Evolutionary conservation across 53 echinoderm and acorn worm genomes (phyloP).

Genomic region (Holothuria leucospilota): DNA sequence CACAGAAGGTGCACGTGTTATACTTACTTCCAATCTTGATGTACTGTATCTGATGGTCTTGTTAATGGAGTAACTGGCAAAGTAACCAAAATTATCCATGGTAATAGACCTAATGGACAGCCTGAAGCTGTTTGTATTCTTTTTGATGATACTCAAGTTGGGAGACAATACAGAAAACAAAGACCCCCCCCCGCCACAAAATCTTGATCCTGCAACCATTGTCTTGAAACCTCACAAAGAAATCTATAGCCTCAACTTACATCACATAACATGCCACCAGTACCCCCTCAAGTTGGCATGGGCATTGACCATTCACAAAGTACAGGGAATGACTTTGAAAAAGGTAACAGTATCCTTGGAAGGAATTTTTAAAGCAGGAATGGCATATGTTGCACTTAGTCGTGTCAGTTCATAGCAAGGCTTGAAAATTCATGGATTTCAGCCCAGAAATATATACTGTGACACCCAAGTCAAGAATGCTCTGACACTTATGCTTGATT

Average conservation of each 20-base stretch:
- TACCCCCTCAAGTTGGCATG: neutral
- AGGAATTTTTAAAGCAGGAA: too few species aligned
- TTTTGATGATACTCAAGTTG: conserved; percentile 37
- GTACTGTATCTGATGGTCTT: conserved; percentile 56
- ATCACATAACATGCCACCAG: conserved; percentile 22
- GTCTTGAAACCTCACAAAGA: conserved; percentile 15
- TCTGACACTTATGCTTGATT: too few species aligned
- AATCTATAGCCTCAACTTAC: neutral
- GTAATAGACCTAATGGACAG: neutral
- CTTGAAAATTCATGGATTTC: too few species aligned
- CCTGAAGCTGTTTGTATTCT: conserved; percentile 32
- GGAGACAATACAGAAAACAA: conserved; percentile 10
- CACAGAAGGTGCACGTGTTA: conserved; percentile 23
- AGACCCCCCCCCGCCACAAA: conserved; percentile 18
- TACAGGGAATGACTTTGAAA: too few species aligned
- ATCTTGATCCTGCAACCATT: conserved; percentile 17
- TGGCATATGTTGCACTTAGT: too few species aligned
- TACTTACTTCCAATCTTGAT: conserved; percentile 24
- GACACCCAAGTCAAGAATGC: neutral
- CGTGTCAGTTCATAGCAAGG: too few species aligned
- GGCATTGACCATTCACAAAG: too few species aligned
- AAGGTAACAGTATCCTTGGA: too few species aligned
- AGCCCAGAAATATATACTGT: neutral
- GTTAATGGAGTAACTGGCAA: too few species aligned
- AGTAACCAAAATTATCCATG: neutral